Conservation (phyloP, 2,797 vertebrate genomes). For the Peromyscus eremicus region DNA sequence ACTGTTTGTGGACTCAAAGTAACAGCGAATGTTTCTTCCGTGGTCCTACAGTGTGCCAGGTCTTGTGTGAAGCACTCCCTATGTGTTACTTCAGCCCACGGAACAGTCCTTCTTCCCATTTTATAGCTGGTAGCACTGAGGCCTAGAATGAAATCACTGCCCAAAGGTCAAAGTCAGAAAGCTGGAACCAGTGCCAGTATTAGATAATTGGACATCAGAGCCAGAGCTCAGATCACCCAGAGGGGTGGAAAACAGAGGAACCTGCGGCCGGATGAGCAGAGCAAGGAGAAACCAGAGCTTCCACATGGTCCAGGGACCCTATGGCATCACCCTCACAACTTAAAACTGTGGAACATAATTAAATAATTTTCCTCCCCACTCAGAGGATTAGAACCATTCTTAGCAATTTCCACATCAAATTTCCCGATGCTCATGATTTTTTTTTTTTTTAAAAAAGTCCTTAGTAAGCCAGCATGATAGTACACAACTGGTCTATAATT, state of each 20-base stretch:
- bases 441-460: background rate
- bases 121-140: background rate
- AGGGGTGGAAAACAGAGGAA: slow-evolving; percentile 29
- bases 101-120: background rate
- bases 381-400: slow-evolving; percentile 25
- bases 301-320: background rate
- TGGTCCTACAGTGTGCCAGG: background rate
- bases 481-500: background rate
- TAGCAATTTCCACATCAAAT: background rate
- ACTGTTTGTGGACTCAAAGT: background rate
- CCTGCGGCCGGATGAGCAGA: background rate
- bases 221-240: background rate
- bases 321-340: background rate
- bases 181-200: background rate
- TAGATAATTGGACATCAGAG: background rate
- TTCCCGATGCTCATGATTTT: background rate
- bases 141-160: background rate
- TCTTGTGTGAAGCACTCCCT: background rate
- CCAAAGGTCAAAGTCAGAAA: background rate
- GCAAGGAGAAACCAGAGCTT: background rate
- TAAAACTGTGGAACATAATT: background rate
- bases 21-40: background rate
- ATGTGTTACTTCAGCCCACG: background rate
- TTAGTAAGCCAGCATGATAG: background rate
- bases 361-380: slow-evolving; percentile 32